Percentiles rank a stretch among this genome's conserved stretches.
Evolutionary conservation across 2,888 invertebrate genomes (phyloP).

Genomic region (Acholoe squamosa): DNA sequence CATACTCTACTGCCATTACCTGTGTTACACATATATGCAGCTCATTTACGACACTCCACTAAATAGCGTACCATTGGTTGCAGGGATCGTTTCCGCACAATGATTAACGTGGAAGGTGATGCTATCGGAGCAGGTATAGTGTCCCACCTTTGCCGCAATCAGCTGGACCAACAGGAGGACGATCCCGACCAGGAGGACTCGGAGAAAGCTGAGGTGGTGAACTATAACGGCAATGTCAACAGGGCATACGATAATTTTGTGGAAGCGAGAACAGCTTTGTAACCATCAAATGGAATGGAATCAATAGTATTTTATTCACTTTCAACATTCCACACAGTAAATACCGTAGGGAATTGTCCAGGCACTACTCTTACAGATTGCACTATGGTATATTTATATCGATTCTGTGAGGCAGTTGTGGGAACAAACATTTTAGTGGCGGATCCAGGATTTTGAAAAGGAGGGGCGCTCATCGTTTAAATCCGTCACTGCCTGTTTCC

Average conservation of each 20-base stretch:
- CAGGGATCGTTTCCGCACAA: constrained; percentile 87
- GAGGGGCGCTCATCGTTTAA: too few relatives aligned
- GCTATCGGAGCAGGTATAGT: constrained; percentile 96
- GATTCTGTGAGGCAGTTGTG: too few relatives aligned
- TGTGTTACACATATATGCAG: constrained; percentile 14
- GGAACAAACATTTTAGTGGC: too few relatives aligned
- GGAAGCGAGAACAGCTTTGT: constrained; percentile 29
- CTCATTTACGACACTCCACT: neutral
- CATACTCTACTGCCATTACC: neutral
- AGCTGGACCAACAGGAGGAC: constrained; percentile 70
- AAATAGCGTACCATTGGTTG: constrained; percentile 51
- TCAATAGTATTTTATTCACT: too few relatives aligned
- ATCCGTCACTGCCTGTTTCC: too few relatives aligned
- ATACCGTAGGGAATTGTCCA: too few relatives aligned
- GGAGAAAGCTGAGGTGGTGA: constrained; percentile 1
- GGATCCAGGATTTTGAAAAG: too few relatives aligned
- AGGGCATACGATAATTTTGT: neutral
- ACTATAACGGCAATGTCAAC: constrained; percentile 22
- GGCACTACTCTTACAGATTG: too few relatives aligned
- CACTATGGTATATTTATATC: too few relatives aligned
- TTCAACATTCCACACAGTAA: too few relatives aligned
- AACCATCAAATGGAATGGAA: neutral
- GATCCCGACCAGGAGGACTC: neutral
- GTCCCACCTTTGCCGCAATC: constrained; percentile 86
- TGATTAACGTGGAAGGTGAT: constrained; percentile 96